Conservation (phyloP, 2,797 vertebrate genomes). For the Mallotus villosus region DNA sequence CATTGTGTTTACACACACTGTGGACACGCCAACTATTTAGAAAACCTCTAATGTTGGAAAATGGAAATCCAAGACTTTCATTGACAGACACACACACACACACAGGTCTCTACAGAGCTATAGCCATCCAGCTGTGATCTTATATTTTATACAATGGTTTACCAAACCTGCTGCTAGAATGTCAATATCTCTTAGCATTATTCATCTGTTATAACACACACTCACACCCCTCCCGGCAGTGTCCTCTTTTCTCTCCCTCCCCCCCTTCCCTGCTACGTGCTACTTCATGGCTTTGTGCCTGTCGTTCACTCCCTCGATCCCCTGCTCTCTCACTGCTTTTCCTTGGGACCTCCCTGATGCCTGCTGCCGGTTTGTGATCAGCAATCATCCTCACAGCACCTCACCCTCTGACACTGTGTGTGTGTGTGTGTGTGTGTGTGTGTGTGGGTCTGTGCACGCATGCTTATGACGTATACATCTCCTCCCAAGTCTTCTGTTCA, state of each 20-base stretch:
- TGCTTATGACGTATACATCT: background rate
- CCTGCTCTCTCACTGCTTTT: background rate
- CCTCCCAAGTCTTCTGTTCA: background rate
- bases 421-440: background rate
- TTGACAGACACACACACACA: background rate
- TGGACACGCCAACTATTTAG: background rate
- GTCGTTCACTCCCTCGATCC: background rate
- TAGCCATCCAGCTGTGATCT: background rate
- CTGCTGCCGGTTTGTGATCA: background rate
- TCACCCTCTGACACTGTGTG: background rate
- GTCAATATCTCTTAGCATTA: conserved; percentile 27
- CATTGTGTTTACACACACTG: background rate
- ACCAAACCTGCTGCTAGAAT: conserved; percentile 20
- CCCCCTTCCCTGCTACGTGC: background rate
- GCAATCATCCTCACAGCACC: background rate
- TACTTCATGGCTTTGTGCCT: background rate
- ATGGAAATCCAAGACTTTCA: background rate
- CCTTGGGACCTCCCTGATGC: background rate
- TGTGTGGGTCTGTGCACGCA: background rate
- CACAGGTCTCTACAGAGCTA: background rate
- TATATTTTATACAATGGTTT: background rate
- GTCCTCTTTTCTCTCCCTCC: background rate
- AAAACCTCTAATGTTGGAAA: background rate
- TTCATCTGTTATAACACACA: conserved; percentile 9
- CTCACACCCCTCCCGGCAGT: background rate